Conservation (phyloP, 2,113 vertebrate genomes). For the Calyptommatus sinebrachiatus region DNA sequence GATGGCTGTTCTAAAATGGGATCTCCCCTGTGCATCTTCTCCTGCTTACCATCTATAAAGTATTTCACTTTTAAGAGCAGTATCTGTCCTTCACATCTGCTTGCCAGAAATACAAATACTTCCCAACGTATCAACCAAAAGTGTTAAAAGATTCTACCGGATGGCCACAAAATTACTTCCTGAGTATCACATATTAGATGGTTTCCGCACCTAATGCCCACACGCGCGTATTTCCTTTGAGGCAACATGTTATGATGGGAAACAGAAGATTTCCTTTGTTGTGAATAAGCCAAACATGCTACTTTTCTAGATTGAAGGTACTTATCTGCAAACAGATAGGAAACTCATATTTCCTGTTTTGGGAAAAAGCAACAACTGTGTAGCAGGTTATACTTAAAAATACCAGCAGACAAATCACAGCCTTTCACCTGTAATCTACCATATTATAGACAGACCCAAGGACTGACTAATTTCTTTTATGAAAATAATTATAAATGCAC, state of each 20-base stretch:
- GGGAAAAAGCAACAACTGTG: slow-evolving; percentile 43
- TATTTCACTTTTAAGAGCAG: neutral
- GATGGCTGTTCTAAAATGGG: neutral
- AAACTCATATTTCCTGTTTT: slow-evolving; percentile 67
- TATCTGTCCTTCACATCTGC: neutral
- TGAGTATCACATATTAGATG: slow-evolving; percentile 42
- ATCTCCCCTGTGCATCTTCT: neutral
- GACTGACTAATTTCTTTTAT: neutral
- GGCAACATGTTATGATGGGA: slow-evolving; percentile 58
- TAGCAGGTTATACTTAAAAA: slow-evolving; percentile 35
- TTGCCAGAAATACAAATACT: neutral
- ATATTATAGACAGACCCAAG: slow-evolving; percentile 10
- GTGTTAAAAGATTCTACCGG: slow-evolving; percentile 55
- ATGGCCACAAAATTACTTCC: slow-evolving; percentile 65
- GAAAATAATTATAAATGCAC: neutral
- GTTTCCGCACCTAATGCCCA: slow-evolving; percentile 27
- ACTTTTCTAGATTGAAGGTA: slow-evolving; percentile 53
- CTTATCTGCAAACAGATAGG: slow-evolving; percentile 67
- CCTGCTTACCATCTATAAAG: too few species aligned
- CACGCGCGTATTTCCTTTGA: slow-evolving; percentile 38
- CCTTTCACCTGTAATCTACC: slow-evolving; percentile 27
- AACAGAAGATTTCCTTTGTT: slow-evolving; percentile 76
- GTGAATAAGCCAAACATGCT: slow-evolving; percentile 51
- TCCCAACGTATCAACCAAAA: neutral
- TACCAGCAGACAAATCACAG: slow-evolving; percentile 25